Percentiles rank a stretch among this genome's conserved stretches.
Evolutionary conservation across 2,888 invertebrate species (phyloP).

Genomic region (Polyploca ridens): DNA sequence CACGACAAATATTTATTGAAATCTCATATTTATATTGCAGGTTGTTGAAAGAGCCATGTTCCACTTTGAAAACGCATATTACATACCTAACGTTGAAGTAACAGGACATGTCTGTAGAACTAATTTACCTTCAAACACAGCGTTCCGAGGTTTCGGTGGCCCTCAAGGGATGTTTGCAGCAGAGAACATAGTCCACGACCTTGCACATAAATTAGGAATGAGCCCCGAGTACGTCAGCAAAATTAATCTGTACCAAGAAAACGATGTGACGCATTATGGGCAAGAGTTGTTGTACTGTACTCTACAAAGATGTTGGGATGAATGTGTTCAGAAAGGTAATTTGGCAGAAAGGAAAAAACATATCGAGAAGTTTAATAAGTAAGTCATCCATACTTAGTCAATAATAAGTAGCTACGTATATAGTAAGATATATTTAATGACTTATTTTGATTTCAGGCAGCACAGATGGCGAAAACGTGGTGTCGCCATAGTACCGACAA

Average conservation of each 20-base stretch:
- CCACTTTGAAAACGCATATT: constrained; percentile 93
- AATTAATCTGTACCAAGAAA: constrained; percentile 92
- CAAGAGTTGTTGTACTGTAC: constrained; percentile 90
- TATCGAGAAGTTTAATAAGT: constrained; percentile 90
- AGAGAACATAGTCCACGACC: constrained; percentile 90
- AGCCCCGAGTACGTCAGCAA: constrained; percentile 86
- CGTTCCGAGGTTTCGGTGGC: constrained; percentile 96
- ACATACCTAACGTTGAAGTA: constrained; percentile 89
- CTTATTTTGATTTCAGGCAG: constrained; percentile 74
- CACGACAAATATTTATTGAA: background rate
- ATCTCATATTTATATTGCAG: constrained; percentile 67
- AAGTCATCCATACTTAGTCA: constrained; percentile 34
- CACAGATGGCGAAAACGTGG: constrained; percentile 95
- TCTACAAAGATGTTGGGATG: constrained; percentile 90
- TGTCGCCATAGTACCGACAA: constrained; percentile 91
- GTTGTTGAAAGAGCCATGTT: constrained; percentile 93
- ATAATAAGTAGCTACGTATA: no score
- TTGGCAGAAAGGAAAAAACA: constrained; percentile 83
- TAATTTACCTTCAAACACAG: constrained; percentile 96
- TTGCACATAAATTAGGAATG: constrained; percentile 88
- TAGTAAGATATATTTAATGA: background rate
- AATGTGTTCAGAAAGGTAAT: constrained; percentile 88
- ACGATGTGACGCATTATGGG: constrained; percentile 90
- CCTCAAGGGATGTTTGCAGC: constrained; percentile 96
- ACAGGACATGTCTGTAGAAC: constrained; percentile 92